Conservation (phyloP, 2,113 vertebrate genomes). For the Prunella himalayana region DNA sequence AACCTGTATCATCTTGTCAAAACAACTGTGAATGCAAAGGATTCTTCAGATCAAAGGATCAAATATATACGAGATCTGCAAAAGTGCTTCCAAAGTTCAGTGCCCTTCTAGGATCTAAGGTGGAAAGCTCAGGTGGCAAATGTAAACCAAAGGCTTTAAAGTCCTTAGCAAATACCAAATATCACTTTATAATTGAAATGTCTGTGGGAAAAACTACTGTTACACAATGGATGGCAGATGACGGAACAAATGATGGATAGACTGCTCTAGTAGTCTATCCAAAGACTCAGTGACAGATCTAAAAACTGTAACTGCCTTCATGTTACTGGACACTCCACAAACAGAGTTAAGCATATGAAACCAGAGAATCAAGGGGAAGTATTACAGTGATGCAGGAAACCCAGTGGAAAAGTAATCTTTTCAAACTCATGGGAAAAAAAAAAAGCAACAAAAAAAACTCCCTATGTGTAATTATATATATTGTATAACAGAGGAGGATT, state of each 20-base stretch:
- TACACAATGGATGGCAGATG: background rate
- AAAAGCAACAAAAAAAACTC: background rate
- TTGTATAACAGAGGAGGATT: constrained; percentile 47
- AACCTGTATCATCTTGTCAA: background rate
- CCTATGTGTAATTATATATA: constrained; percentile 31
- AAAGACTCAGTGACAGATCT: constrained; percentile 14
- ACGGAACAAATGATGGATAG: background rate
- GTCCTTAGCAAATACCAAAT: background rate
- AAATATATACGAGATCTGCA: background rate
- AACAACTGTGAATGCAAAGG: background rate
- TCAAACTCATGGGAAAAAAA: constrained; percentile 26
- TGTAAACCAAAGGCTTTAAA: constrained; percentile 12
- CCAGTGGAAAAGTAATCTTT: constrained; percentile 64
- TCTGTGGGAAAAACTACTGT: background rate
- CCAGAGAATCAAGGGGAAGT: constrained; percentile 49
- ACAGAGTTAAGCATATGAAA: constrained; percentile 17
- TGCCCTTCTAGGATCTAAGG: background rate
- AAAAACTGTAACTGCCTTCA: constrained; percentile 29
- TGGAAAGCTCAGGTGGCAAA: constrained; percentile 19
- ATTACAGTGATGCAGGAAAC: constrained; percentile 31
- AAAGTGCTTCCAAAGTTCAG: constrained; percentile 24
- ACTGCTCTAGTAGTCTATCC: background rate
- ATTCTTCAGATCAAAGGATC: constrained; percentile 13
- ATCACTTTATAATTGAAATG: background rate
- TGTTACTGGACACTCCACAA: background rate